phyloP scores from a whole-genome alignment of 2,888 invertebrate species.

The Amphipyra berbera region DNA sequence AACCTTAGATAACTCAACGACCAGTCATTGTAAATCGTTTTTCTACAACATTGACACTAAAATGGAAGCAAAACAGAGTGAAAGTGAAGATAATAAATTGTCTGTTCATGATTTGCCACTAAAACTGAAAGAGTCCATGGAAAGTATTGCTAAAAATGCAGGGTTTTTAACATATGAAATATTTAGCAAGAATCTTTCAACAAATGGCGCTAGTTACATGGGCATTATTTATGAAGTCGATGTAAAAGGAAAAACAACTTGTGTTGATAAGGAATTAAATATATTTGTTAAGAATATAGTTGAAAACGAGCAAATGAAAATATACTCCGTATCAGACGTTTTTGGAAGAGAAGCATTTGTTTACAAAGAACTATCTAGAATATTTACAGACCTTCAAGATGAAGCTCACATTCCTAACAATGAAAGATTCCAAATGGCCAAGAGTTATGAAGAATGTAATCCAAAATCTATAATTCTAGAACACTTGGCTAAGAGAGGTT shows the following conservation, averaged over 20 bases:
- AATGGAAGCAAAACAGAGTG: conserved; percentile 20
- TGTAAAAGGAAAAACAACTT: conserved; percentile 59
- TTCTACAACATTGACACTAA: neutral
- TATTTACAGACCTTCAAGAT: conserved; percentile 67
- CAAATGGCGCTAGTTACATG: conserved; percentile 68
- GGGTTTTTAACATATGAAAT: conserved; percentile 57
- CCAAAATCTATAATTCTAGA: conserved; percentile 71
- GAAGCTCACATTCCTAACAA: conserved; percentile 62
- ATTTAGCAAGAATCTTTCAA: conserved; percentile 54
- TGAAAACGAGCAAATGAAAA: conserved; percentile 56
- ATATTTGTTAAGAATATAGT: conserved; percentile 75
- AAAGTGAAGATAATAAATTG: neutral
- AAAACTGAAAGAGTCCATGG: conserved; percentile 38
- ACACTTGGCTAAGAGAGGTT: conserved; percentile 69
- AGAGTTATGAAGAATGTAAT: conserved; percentile 64
- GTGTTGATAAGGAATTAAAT: conserved; percentile 59
- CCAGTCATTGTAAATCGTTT: conserved; percentile 1
- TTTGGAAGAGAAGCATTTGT: conserved; percentile 69
- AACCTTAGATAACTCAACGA: too few species aligned
- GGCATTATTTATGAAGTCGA: conserved; percentile 68
- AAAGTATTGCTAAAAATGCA: conserved; percentile 58
- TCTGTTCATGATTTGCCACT: conserved; percentile 25
- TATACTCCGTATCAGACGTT: conserved; percentile 64
- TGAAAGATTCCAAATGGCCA: conserved; percentile 67
- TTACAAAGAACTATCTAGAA: conserved; percentile 67